Evolutionary conservation across 2,113 vertebrate species (phyloP).

Genomic region (Callipepla californica): DNA sequence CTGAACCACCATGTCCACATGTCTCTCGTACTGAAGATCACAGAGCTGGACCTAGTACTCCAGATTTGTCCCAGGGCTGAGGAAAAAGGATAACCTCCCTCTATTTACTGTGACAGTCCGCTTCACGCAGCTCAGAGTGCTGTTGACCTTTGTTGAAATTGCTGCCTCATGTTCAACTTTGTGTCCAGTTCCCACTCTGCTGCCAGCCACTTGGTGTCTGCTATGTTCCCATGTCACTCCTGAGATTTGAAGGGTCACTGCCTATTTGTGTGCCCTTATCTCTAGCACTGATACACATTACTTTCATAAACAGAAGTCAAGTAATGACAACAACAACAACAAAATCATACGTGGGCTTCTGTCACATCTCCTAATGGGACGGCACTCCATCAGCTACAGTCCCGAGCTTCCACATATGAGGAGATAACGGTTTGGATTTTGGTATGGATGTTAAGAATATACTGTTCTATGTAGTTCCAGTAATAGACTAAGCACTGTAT

Average conservation of each 20-base stretch:
- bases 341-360: not conserved
- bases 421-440: not conserved
- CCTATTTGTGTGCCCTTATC: not conserved
- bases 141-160: not conserved
- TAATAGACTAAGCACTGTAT: not conserved
- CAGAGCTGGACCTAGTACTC: not conserved
- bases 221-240: not conserved
- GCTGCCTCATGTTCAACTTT: not conserved
- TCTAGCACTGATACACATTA: not conserved
- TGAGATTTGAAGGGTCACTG: not conserved
- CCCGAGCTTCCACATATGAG: not conserved
- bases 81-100: not conserved
- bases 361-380: not conserved
- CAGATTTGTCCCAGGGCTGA: too few species aligned
- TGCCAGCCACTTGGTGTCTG: not conserved
- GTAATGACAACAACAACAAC: not conserved
- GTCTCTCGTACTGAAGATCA: not conserved
- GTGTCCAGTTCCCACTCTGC: not conserved
- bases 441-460: rapidly evolving
- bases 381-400: not conserved
- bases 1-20: not conserved
- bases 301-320: not conserved
- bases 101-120: not conserved
- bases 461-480: not conserved
- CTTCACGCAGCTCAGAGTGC: not conserved